Conservation (phyloP, 2,797 vertebrate species). For the Stomatorhinus walkeri region DNA sequence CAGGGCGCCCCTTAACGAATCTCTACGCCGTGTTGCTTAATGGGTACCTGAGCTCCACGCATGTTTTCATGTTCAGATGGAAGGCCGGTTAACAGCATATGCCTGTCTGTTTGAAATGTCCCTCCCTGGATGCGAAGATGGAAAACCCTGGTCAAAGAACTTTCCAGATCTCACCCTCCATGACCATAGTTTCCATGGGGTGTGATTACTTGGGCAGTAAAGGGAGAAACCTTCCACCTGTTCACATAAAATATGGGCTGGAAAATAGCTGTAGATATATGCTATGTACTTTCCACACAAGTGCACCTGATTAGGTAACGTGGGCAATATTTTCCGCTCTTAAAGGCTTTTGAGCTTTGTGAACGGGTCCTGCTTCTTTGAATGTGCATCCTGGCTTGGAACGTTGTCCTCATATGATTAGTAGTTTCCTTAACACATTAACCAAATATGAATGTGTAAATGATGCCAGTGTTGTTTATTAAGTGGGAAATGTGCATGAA, state of each 20-base stretch:
- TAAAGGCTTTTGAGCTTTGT: constrained; percentile 42
- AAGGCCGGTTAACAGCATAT: neutral
- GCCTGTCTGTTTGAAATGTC: neutral
- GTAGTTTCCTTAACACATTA: neutral
- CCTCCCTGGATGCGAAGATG: constrained; percentile 37
- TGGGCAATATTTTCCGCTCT: constrained; percentile 50
- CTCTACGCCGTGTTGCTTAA: neutral
- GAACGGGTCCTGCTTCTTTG: constrained; percentile 18
- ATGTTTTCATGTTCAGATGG: neutral
- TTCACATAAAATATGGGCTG: constrained; percentile 52
- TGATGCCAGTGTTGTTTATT: constrained; percentile 32
- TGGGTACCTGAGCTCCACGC: neutral
- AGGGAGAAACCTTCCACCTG: constrained; percentile 33
- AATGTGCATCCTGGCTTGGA: neutral
- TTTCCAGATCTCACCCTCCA: constrained; percentile 43
- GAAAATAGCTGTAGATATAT: constrained; percentile 53
- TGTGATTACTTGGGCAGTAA: constrained; percentile 35
- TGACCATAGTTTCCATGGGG: constrained; percentile 33
- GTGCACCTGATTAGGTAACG: constrained; percentile 38
- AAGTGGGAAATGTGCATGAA: constrained; percentile 31
- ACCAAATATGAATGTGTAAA: neutral
- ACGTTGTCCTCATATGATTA: too few species aligned
- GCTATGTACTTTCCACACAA: constrained; percentile 44
- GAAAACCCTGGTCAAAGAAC: constrained; percentile 60
- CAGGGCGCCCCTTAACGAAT: neutral